Conservation (phyloP, 2,113 vertebrate species). For the Pteronura brasiliensis region DNA sequence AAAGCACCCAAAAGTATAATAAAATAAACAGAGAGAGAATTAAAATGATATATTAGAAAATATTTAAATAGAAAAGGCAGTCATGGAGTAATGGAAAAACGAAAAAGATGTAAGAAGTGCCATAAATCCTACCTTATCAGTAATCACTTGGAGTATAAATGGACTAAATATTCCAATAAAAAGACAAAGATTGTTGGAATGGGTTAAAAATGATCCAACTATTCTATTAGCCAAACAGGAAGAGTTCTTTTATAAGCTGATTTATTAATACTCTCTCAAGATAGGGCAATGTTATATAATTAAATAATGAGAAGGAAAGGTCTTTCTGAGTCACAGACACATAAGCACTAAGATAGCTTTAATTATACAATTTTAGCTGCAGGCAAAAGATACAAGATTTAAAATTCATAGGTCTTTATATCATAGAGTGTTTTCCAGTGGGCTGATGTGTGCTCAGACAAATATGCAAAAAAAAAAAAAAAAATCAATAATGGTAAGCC, state of each 20-base stretch:
- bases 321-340: not conserved
- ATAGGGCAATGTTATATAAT: not conserved
- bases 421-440: not conserved
- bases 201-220: not conserved
- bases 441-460: not conserved
- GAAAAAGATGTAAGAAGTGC: too few species aligned
- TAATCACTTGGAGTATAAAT: not conserved
- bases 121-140: not conserved
- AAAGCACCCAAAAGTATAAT: too few species aligned
- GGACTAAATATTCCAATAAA: not conserved
- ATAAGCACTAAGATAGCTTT: too few species aligned
- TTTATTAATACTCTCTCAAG: not conserved
- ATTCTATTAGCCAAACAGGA: not conserved
- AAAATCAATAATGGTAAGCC: not conserved
- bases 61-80: too few species aligned
- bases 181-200: not conserved
- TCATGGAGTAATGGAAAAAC: too few species aligned
- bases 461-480: not conserved
- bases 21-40: too few species aligned
- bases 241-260: not conserved
- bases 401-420: not conserved
- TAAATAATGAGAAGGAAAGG: not conserved
- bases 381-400: not conserved
- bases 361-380: not conserved
- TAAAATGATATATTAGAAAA: too few species aligned